A percentile compares a stretch with the other conserved stretches of the same genome.
These are phyloP conservation scores for Anser brachyrhynchus DNA, from an alignment of 2,113 vertebrate species.

Conservation along the genomic window DNA sequence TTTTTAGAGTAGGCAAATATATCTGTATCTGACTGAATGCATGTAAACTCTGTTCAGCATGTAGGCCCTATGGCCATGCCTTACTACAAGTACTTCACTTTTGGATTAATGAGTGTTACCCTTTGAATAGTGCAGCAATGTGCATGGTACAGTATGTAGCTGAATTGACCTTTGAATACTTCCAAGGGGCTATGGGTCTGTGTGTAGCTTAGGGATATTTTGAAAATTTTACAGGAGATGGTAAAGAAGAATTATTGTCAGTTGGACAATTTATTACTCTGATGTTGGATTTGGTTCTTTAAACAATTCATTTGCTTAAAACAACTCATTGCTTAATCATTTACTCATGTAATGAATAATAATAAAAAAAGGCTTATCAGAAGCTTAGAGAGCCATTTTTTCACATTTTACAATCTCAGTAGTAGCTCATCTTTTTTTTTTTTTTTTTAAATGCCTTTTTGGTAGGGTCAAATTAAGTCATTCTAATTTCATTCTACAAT, in stretches of 20 bases:
- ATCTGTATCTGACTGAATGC: neutral
- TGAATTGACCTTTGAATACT: constrained; percentile 14
- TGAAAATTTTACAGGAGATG: constrained; percentile 13
- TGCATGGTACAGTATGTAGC: neutral
- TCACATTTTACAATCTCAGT: neutral
- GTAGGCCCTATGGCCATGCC: neutral
- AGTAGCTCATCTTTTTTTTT: neutral
- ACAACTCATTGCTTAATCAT: neutral
- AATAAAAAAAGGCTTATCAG: constrained; percentile 7
- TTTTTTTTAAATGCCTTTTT: neutral
- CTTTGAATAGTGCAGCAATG: neutral
- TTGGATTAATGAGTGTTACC: neutral
- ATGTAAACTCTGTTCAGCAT: neutral
- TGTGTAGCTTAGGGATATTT: constrained; percentile 12
- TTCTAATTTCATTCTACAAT: neutral
- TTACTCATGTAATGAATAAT: neutral
- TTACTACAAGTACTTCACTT: constrained; percentile 12
- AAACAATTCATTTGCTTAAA: constrained; percentile 19
- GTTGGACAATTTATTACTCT: constrained; percentile 45
- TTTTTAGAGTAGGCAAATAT: neutral
- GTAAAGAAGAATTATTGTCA: constrained; percentile 23
- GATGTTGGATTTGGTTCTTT: constrained; percentile 1
- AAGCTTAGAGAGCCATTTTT: constrained; percentile 1
- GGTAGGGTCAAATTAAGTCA: neutral
- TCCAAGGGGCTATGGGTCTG: neutral